Evolutionary conservation across 2,888 invertebrate species (phyloP).

Genomic region (Calameuta pallipes): DNA sequence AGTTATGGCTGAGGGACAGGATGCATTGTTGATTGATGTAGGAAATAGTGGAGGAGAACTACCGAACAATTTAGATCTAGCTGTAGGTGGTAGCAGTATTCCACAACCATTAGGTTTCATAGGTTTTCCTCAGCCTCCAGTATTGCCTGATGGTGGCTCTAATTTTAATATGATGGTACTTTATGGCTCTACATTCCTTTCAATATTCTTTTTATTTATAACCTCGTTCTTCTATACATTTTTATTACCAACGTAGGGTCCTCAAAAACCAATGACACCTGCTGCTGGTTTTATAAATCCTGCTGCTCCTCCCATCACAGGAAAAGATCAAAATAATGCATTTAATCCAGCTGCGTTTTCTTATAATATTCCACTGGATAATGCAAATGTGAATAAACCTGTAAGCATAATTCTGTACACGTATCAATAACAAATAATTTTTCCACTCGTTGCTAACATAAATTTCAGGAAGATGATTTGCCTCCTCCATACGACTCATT

Average conservation of each 20-base stretch:
- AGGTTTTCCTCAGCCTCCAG: constrained; percentile 81
- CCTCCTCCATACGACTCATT: constrained; percentile 78
- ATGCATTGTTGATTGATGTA: constrained; percentile 59
- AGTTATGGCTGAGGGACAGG: constrained; percentile 81
- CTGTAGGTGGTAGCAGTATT: constrained; percentile 65
- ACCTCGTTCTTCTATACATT: constrained; percentile 16
- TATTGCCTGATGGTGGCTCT: constrained; percentile 70
- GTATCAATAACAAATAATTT: constrained; percentile 10
- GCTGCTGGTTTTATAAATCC: constrained; percentile 56
- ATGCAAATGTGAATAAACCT: constrained; percentile 51
- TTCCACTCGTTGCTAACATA: neutral
- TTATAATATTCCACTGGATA: constrained; percentile 77
- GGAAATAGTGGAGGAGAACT: constrained; percentile 47
- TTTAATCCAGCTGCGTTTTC: constrained; percentile 67
- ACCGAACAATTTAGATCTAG: constrained; percentile 71
- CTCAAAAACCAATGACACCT: constrained; percentile 20
- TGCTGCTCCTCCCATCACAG: constrained; percentile 29
- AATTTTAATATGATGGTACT: constrained; percentile 43
- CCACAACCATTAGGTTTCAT: constrained; percentile 84
- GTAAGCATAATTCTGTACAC: constrained; percentile 31
- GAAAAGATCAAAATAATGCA: constrained; percentile 55
- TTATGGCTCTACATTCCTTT: constrained; percentile 1
- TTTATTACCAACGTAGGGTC: constrained; percentile 13
- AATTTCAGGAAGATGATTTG: constrained; percentile 74
- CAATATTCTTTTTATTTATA: constrained; percentile 9